A percentile compares a stretch with the other conserved stretches of the same genome.
Conservation (phyloP, 2,888 invertebrate genomes). For the Perizoma affinitatum region DNA sequence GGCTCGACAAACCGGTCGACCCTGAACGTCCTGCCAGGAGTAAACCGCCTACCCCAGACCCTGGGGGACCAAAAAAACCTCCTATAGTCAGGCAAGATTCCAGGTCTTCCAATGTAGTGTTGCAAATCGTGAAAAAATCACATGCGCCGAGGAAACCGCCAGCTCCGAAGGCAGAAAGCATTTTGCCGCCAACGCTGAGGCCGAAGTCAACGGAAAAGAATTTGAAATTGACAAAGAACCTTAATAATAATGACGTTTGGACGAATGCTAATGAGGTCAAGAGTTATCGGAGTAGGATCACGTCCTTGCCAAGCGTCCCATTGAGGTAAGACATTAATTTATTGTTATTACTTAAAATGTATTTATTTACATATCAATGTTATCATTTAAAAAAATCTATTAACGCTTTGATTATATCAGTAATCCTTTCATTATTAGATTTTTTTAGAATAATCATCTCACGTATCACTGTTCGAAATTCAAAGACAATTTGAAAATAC, state of each 20-base stretch:
- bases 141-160: conserved; percentile 55
- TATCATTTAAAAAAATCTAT: too few species aligned
- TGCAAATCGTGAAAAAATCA: conserved; percentile 73
- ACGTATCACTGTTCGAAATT: conserved; percentile 49
- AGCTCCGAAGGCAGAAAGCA: conserved; percentile 44
- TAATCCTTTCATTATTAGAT: too few species aligned
- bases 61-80: conserved; percentile 54
- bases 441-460: neutral
- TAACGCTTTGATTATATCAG: too few species aligned
- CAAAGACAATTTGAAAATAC: conserved; percentile 39
- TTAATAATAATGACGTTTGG: conserved; percentile 79
- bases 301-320: conserved; percentile 44
- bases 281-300: conserved; percentile 52
- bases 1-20: conserved; percentile 54
- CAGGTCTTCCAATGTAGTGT: conserved; percentile 61
- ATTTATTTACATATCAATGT: too few species aligned
- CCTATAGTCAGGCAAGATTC: conserved; percentile 54
- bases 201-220: conserved; percentile 59
- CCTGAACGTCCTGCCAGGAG: conserved; percentile 62
- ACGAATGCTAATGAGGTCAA: conserved; percentile 62
- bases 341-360: too few species aligned
- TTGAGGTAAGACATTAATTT: conserved; percentile 57
- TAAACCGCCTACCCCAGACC: conserved; percentile 58
- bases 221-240: conserved; percentile 66
- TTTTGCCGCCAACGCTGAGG: conserved; percentile 69